Conservation (phyloP, 2,113 vertebrate genomes). For the Dicrurus megarhynchus region DNA sequence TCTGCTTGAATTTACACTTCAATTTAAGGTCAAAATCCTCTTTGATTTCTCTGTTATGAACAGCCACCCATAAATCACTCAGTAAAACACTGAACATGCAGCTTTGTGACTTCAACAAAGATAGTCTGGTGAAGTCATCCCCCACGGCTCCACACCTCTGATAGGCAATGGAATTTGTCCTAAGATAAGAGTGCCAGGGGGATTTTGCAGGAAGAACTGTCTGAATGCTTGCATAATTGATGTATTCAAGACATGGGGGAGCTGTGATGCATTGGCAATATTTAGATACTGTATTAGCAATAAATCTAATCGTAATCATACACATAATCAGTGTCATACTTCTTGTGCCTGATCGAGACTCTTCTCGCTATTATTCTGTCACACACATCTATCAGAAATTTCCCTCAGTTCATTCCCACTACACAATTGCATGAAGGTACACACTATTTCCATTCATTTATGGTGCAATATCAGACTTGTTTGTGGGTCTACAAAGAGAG, state of each 20-base stretch:
- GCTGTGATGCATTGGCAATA: not conserved
- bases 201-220: not conserved
- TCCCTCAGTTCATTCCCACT: not conserved
- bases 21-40: not conserved
- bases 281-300: not conserved
- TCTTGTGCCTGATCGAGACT: not conserved
- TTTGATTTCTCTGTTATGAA: not conserved
- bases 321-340: not conserved
- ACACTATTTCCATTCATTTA: not conserved
- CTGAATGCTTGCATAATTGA: not conserved
- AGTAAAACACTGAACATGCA: not conserved
- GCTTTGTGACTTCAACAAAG: rapidly evolving
- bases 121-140: not conserved
- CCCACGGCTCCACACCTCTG: not conserved
- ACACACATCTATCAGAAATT: not conserved
- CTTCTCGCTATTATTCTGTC: not conserved
- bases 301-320: not conserved
- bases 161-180: not conserved
- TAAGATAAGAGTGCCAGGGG: not conserved
- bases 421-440: not conserved
- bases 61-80: not conserved
- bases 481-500: not conserved
- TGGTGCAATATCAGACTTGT: not conserved
- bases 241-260: not conserved
- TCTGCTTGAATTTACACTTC: not conserved